These are phyloP conservation scores for Drosophila athabasca DNA, from an alignment of 1,140 invertebrate genomes.

Conservation along the genomic window DNA sequence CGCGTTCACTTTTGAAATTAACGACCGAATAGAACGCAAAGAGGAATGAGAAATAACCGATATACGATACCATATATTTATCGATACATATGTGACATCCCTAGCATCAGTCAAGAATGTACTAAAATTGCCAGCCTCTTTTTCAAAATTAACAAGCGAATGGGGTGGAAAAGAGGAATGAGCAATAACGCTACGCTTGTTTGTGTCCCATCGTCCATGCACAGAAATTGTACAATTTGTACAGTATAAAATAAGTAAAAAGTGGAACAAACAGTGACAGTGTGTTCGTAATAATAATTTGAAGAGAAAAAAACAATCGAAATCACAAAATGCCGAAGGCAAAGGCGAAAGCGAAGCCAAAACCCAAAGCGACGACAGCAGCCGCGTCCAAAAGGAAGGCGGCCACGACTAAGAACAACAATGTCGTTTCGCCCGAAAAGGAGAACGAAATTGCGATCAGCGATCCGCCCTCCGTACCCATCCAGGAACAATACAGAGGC, in stretches of 20 bases:
- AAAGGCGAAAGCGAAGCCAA: slow-evolving; percentile 27
- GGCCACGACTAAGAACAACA: slow-evolving; percentile 21
- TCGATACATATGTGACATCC: slow-evolving; percentile 11
- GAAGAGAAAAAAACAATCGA: no score
- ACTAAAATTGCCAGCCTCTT: slow-evolving; percentile 26
- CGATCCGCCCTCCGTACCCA: background rate
- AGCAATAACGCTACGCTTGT: slow-evolving; percentile 66
- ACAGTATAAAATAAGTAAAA: slow-evolving; percentile 4
- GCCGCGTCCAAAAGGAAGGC: slow-evolving; percentile 13
- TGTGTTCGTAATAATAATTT: no score
- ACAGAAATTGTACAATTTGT: slow-evolving; percentile 30
- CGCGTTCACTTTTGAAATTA: no score
- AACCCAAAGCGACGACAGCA: slow-evolving; percentile 2
- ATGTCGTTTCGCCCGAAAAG: slow-evolving; percentile 33
- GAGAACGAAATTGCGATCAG: slow-evolving; percentile 36
- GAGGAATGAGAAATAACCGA: background rate
- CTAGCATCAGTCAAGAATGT: slow-evolving; percentile 4
- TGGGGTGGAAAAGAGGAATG: slow-evolving; percentile 52
- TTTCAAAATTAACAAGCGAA: slow-evolving; percentile 61
- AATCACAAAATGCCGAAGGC: slow-evolving; percentile 33
- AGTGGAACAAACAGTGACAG: background rate
- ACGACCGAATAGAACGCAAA: background rate
- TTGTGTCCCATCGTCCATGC: slow-evolving; percentile 35
- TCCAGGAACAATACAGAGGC: background rate
- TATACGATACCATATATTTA: background rate